Evolutionary conservation across 2,797 vertebrate genomes (phyloP).

Genomic region (Telmatherina bonti): DNA sequence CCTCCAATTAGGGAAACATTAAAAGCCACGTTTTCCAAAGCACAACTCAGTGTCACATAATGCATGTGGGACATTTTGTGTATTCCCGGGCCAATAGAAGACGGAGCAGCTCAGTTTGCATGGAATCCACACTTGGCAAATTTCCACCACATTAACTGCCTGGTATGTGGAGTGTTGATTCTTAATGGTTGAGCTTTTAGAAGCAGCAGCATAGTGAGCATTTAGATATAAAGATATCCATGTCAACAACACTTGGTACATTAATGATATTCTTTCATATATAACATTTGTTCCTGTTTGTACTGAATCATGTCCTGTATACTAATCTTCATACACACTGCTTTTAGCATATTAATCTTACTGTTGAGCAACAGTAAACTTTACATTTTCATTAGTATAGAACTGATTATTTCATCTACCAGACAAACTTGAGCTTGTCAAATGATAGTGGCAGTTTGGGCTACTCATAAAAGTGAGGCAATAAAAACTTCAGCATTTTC

Average conservation of each 20-base stretch:
- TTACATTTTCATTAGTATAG: neutral
- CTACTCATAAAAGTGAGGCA: slow-evolving; percentile 47
- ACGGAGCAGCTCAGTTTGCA: slow-evolving; percentile 62
- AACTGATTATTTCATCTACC: slow-evolving; percentile 11
- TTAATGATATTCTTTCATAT: slow-evolving; percentile 33
- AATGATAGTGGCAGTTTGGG: slow-evolving; percentile 50
- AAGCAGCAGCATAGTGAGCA: slow-evolving; percentile 24
- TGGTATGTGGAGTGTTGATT: slow-evolving; percentile 60
- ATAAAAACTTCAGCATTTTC: slow-evolving; percentile 46
- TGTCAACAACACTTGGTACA: slow-evolving; percentile 25
- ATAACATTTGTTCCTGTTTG: slow-evolving; percentile 4
- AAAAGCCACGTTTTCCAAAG: slow-evolving; percentile 79
- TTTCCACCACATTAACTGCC: slow-evolving; percentile 67
- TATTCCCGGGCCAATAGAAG: slow-evolving; percentile 64
- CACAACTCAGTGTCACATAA: slow-evolving; percentile 71
- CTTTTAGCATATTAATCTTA: slow-evolving; percentile 22
- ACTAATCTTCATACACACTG: slow-evolving; percentile 13
- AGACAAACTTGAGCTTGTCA: slow-evolving; percentile 21
- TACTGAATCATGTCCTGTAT: slow-evolving; percentile 29
- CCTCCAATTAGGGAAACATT: slow-evolving; percentile 84
- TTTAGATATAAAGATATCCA: slow-evolving; percentile 47
- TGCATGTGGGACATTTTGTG: slow-evolving; percentile 68
- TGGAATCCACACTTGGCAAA: slow-evolving; percentile 70
- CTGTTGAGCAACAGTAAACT: neutral
- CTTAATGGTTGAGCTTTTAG: slow-evolving; percentile 62